A percentile compares a stretch with the other conserved stretches of the same genome.
Conservation (phyloP, 2,113 vertebrate genomes). For the Scopus umbretta region DNA sequence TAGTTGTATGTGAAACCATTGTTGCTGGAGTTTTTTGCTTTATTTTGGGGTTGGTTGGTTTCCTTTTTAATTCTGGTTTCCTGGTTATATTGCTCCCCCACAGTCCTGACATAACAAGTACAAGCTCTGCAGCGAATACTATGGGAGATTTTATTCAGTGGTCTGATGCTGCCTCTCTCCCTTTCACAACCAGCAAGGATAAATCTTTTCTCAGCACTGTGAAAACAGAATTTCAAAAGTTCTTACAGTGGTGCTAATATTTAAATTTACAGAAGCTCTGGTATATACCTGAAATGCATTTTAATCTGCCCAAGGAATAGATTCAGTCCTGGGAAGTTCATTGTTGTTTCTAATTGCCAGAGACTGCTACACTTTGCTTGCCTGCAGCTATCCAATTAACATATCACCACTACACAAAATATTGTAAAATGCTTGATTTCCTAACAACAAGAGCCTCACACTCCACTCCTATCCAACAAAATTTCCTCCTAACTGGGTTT, state of each 20-base stretch:
- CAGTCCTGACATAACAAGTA: neutral
- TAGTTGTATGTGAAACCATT: neutral
- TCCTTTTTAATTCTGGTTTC: neutral
- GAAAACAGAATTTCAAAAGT: neutral
- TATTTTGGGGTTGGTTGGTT: neutral
- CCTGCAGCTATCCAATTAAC: conserved; percentile 76
- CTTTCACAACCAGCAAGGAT: neutral
- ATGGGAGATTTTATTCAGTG: neutral
- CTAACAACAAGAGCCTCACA: conserved; percentile 28
- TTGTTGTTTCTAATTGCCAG: conserved; percentile 75
- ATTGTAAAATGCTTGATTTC: conserved; percentile 47
- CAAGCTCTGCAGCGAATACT: neutral
- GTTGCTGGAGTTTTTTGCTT: neutral
- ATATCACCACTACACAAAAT: conserved; percentile 66
- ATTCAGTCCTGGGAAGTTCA: conserved; percentile 47
- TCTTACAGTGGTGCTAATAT: neutral
- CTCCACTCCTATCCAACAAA: conserved; percentile 10
- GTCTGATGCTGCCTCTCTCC: neutral
- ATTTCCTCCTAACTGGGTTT: conserved; percentile 26
- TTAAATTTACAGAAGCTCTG: conserved; percentile 23
- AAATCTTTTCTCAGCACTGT: neutral
- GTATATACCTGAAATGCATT: conserved; percentile 45
- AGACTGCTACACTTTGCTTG: conserved; percentile 66
- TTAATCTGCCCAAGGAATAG: conserved; percentile 48
- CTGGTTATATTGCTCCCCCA: neutral